Conservation (phyloP, 2,888 invertebrate genomes). For the Synergus umbraculus region DNA sequence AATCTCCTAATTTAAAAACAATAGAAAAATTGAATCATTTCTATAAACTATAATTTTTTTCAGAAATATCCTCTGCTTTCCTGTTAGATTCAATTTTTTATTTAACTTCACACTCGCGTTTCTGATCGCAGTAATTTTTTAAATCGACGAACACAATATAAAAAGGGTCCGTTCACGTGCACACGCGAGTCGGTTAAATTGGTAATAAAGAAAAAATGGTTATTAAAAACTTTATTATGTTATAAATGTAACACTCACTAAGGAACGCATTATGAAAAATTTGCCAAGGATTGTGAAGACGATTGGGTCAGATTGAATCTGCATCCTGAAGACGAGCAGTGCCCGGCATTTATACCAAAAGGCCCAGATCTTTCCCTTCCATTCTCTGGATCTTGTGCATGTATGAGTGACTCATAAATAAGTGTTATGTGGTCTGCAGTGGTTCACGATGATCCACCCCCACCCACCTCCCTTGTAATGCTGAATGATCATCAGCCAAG, state of each 20-base stretch:
- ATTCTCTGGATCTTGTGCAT: constrained; percentile 62
- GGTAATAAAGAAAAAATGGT: not conserved
- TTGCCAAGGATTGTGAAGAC: constrained; percentile 57
- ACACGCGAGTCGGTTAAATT: not conserved
- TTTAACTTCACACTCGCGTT: constrained; percentile 37
- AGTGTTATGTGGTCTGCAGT: constrained; percentile 46
- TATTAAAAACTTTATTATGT: not conserved
- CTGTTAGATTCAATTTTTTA: not conserved
- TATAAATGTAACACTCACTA: constrained; percentile 70
- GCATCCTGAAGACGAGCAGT: constrained; percentile 65
- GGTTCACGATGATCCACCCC: constrained; percentile 53
- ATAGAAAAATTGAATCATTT: not conserved
- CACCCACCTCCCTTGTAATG: constrained; percentile 51
- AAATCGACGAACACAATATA: not conserved
- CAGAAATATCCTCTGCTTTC: not conserved
- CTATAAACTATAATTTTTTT: not conserved
- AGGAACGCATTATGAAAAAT: constrained; percentile 68
- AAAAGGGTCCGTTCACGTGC: constrained; percentile 22
- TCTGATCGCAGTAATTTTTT: not conserved
- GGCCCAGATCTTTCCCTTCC: constrained; percentile 72
- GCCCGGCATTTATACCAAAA: constrained; percentile 74
- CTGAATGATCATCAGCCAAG: constrained; percentile 28
- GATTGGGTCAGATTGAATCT: constrained; percentile 72
- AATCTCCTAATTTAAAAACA: not conserved
- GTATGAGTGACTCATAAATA: constrained; percentile 54